phyloP scores from a whole-genome alignment of 2,113 vertebrate species.

The Mixornis gularis region DNA sequence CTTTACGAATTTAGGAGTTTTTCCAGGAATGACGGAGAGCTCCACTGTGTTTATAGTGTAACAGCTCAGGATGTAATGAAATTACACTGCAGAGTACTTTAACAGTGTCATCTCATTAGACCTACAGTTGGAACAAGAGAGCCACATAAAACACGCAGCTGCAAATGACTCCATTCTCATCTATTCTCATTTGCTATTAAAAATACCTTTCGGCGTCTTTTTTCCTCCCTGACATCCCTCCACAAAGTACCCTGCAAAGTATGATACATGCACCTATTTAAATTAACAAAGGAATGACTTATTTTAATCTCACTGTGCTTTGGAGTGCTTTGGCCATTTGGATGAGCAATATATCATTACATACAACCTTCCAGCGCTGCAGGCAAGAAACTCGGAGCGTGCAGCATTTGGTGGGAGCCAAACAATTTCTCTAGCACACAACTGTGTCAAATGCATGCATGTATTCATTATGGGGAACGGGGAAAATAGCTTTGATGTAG shows the following conservation, averaged over 20 bases:
- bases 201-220: constrained; percentile 96
- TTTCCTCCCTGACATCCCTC: constrained; percentile 83
- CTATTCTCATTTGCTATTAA: constrained; percentile 91
- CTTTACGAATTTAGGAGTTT: constrained; percentile 76
- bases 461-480: constrained; percentile 86
- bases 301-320: constrained; percentile 93
- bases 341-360: constrained; percentile 95
- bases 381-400: constrained; percentile 81
- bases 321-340: constrained; percentile 85
- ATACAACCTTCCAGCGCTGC: constrained; percentile 86
- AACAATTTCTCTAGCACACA: constrained; percentile 88
- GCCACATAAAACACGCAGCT: constrained; percentile 80
- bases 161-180: constrained; percentile 85
- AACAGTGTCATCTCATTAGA: constrained; percentile 82
- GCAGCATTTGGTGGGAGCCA: constrained; percentile 84
- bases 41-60: constrained; percentile 78
- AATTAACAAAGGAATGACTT: constrained; percentile 98
- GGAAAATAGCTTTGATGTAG: constrained; percentile 92
- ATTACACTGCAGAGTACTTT: constrained; percentile 80
- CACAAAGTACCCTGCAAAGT: constrained; percentile 89
- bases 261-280: constrained; percentile 99
- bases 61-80: constrained; percentile 81
- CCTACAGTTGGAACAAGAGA: constrained; percentile 79
- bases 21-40: constrained; percentile 74
- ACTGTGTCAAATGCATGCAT: constrained; percentile 89